A percentile compares a stretch with the other conserved stretches of the same genome.
These are phyloP conservation scores for Chromis chromis DNA, from an alignment of 2,797 vertebrate genomes.

Conservation along the genomic window DNA sequence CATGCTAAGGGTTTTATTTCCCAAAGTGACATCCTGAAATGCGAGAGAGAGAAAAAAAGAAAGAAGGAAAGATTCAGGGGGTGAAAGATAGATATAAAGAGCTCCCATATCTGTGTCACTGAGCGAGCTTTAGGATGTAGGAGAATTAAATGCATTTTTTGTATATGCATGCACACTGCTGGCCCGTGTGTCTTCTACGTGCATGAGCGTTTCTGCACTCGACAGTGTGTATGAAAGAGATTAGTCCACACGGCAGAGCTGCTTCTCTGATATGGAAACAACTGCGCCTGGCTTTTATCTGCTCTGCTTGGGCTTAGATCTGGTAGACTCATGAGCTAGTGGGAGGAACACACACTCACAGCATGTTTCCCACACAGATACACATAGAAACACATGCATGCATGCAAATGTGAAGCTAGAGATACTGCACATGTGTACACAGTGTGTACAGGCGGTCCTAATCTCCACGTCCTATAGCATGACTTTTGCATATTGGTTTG, in stretches of 20 bases:
- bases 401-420: conserved; percentile 46
- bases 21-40: conserved; percentile 54
- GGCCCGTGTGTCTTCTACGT: conserved; percentile 39
- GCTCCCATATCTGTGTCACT: conserved; percentile 37
- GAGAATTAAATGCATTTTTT: conserved; percentile 46
- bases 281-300: conserved; percentile 69
- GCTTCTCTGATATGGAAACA: conserved; percentile 74
- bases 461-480: not conserved
- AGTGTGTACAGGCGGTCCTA: no score
- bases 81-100: conserved; percentile 22
- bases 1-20: conserved; percentile 61
- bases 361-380: conserved; percentile 23
- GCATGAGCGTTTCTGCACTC: conserved; percentile 36
- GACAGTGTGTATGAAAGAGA: conserved; percentile 63
- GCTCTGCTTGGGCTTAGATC: conserved; percentile 67
- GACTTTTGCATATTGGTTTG: conserved; percentile 2
- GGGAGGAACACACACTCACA: conserved; percentile 39
- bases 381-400: conserved; percentile 27
- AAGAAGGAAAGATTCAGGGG: conserved; percentile 13
- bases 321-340: conserved; percentile 31
- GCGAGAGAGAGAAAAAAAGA: conserved; percentile 7
- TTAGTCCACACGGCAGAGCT: conserved; percentile 63
- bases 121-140: conserved; percentile 33
- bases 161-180: conserved; percentile 48
- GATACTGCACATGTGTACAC: conserved; percentile 9